These are phyloP conservation scores for Cataglyphis altisquamis DNA, from an alignment of 2,888 invertebrate species.

Conservation along the genomic window DNA sequence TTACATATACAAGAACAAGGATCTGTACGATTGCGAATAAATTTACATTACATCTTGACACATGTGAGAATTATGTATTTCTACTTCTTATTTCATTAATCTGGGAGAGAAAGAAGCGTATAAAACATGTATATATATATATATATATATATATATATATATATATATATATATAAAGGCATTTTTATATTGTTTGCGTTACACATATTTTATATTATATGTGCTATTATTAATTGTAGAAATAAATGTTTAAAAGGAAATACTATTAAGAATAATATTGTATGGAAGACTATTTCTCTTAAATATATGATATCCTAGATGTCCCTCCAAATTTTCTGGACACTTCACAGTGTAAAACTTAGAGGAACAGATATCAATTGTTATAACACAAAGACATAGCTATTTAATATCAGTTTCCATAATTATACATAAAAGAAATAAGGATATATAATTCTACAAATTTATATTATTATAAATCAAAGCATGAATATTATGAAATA, in stretches of 20 bases:
- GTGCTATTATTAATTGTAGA: background rate
- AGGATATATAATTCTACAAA: constrained; percentile 29
- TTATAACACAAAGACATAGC: background rate
- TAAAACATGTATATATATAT: background rate
- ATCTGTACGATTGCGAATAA: background rate
- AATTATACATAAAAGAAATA: constrained; percentile 8
- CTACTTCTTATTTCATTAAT: background rate
- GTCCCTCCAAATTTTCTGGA: background rate
- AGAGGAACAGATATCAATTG: background rate
- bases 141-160: background rate
- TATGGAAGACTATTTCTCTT: constrained; percentile 17
- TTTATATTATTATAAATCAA: constrained; percentile 38
- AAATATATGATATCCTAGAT: background rate
- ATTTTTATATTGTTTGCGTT: background rate
- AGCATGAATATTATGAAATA: constrained; percentile 59
- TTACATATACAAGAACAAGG: constrained; percentile 48
- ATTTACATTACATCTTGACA: too few relatives aligned
- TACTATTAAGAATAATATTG: background rate
- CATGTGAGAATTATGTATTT: background rate
- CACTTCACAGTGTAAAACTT: background rate
- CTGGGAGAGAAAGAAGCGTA: background rate
- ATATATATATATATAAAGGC: background rate
- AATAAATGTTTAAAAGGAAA: constrained; percentile 15
- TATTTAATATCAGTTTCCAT: background rate
- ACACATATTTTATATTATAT: too few relatives aligned